phyloP scores from a whole-genome alignment of 2,888 invertebrate genomes.

The Nomada hirtipes region DNA sequence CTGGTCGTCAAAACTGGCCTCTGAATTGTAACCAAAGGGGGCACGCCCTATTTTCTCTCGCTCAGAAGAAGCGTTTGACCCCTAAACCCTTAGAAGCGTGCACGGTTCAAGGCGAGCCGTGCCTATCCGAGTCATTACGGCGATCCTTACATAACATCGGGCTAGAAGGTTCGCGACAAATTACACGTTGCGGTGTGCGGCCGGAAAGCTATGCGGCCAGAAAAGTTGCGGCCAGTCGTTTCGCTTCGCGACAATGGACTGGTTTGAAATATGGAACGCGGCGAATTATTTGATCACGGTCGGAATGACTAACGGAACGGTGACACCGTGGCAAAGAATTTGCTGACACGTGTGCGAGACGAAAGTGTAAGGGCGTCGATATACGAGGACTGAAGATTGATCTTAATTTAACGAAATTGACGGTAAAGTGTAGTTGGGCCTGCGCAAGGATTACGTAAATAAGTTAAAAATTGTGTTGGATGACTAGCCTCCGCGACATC shows the following conservation, averaged over 20 bases:
- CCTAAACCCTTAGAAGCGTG: conserved; percentile 59
- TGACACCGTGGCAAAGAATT: conserved; percentile 2
- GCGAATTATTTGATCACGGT: conserved; percentile 20
- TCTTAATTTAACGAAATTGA: too few species aligned
- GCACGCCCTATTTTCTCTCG: conserved; percentile 36
- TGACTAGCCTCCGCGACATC: too few species aligned
- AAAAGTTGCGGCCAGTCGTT: conserved; percentile 31
- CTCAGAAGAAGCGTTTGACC: conserved; percentile 54
- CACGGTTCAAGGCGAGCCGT: conserved; percentile 65
- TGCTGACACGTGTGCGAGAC: conserved; percentile 1
- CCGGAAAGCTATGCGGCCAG: conserved; percentile 38
- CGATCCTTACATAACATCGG: conserved; percentile 74
- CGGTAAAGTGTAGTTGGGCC: too few species aligned
- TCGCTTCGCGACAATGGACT: conserved; percentile 50
- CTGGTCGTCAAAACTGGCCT: conserved; percentile 5
- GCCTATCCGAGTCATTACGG: conserved; percentile 74
- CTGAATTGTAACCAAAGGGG: conserved; percentile 31
- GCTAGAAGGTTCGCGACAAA: conserved; percentile 72
- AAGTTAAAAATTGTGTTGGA: too few species aligned
- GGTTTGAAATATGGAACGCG: conserved; percentile 38
- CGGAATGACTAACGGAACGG: conserved; percentile 25
- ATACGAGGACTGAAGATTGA: too few species aligned
- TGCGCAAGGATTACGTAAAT: too few species aligned
- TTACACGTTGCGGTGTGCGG: conserved; percentile 54
- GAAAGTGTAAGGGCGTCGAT: background rate